These are phyloP conservation scores for Ochropleura plecta DNA, from an alignment of 2,888 invertebrate genomes.

Conservation along the genomic window DNA sequence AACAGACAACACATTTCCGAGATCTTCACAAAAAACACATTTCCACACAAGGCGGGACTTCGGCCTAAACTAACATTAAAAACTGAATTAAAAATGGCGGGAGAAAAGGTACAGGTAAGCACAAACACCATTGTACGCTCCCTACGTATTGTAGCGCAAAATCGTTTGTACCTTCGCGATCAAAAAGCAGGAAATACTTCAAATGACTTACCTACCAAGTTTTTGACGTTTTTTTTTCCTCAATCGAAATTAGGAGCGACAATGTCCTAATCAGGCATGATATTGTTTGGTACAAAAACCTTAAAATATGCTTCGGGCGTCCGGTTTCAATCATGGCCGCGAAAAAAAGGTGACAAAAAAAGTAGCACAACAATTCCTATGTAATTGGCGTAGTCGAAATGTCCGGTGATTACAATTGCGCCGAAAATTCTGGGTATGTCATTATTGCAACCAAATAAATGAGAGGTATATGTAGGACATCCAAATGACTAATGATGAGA, in stretches of 20 bases:
- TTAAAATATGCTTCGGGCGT: slow-evolving; percentile 22
- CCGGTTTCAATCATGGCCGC: slow-evolving; percentile 41
- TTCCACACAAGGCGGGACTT: slow-evolving; percentile 1
- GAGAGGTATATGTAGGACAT: not conserved
- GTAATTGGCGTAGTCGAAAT: slow-evolving; percentile 41
- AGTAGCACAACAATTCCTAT: slow-evolving; percentile 31
- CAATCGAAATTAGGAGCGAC: slow-evolving; percentile 33
- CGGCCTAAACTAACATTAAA: slow-evolving; percentile 53
- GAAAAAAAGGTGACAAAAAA: slow-evolving; percentile 39
- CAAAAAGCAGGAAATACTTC: slow-evolving; percentile 35
- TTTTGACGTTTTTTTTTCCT: slow-evolving; percentile 23
- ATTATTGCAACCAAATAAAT: slow-evolving; percentile 22
- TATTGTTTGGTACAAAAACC: slow-evolving; percentile 49
- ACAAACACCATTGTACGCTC: slow-evolving; percentile 27
- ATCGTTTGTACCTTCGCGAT: slow-evolving; percentile 35
- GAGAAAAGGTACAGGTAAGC: slow-evolving; percentile 23
- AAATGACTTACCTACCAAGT: slow-evolving; percentile 23
- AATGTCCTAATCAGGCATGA: slow-evolving; percentile 55
- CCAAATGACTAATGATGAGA: slow-evolving; percentile 12
- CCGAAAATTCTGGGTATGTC: slow-evolving; percentile 17
- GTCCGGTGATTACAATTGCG: slow-evolving; percentile 28
- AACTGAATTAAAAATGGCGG: slow-evolving; percentile 42
- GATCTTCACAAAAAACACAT: slow-evolving; percentile 38
- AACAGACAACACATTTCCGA: not conserved
- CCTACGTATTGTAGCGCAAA: slow-evolving; percentile 33